phyloP scores from a whole-genome alignment of 2,113 vertebrate genomes.

The Heliornis fulica region DNA sequence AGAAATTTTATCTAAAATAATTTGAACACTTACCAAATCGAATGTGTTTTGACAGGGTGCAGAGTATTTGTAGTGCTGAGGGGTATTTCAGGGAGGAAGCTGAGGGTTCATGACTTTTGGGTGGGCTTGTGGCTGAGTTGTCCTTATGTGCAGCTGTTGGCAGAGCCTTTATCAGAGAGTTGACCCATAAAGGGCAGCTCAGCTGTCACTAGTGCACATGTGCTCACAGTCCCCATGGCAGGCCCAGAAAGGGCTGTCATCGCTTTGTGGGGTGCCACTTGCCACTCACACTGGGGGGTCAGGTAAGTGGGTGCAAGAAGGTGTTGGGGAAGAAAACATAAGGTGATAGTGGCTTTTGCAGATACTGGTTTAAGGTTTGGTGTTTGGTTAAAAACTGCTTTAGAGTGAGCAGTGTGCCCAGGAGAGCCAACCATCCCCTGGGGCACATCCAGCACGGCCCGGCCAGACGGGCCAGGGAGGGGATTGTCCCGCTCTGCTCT shows the following conservation, averaged over 20 bases:
- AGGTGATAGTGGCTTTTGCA: fast-evolving
- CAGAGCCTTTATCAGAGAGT: background rate
- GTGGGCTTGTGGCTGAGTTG: background rate
- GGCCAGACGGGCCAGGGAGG: too few relatives aligned
- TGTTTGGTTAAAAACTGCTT: background rate
- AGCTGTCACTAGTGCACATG: fast-evolving
- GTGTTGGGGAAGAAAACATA: fast-evolving
- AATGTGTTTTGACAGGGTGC: background rate
- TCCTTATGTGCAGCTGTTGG: fast-evolving
- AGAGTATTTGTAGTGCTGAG: background rate
- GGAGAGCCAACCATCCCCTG: too few relatives aligned
- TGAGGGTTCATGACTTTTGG: background rate
- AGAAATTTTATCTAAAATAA: background rate
- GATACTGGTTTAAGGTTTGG: background rate
- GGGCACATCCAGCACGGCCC: too few relatives aligned
- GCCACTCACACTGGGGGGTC: background rate
- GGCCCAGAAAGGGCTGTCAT: background rate
- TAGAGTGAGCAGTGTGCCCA: too few relatives aligned
- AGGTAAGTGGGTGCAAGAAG: fast-evolving
- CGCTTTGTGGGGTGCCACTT: fast-evolving
- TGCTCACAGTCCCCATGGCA: fast-evolving
- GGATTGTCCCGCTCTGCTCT: too few relatives aligned
- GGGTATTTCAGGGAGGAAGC: fast-evolving
- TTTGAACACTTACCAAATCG: background rate
- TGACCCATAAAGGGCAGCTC: fast-evolving